Evolutionary conservation across 2,113 vertebrate species (phyloP), one percentile per base, ranked within the genome.

Genomic region (Phyllopteryx taeniolatus): DNA sequence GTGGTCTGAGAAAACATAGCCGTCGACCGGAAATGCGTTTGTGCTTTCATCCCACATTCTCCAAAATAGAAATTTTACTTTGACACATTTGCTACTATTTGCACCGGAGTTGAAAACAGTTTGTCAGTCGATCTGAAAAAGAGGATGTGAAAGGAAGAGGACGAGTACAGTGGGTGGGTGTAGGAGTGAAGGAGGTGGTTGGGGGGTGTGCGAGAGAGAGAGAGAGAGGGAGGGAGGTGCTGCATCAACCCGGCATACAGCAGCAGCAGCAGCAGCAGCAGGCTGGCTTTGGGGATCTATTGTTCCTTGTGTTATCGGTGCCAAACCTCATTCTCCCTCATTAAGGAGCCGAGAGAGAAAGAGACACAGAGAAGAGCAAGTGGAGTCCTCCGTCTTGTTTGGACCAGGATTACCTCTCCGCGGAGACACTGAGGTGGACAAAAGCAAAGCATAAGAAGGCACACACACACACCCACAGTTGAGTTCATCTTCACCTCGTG

Each of bases 221-320:
- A 27, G 63, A 14, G 51, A 20, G 39, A 56, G 81, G 53, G 76
- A 81, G 78, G 76, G 85, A 80, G 87, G 78, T 62, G 85, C 85
- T 90, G 91, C 88, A 90, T 90, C 84, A 84, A 86, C 75, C 82
- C 88, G 57, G 86, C 82, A 83, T 74, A 86, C 86, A 87, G 82
- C 79, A 83, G 79, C 80, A 88, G 74, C n/a, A n/a, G n/a, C 86
- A 87, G 82, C 79, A 83, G 79, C 72, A 90, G 87, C 85, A 86
- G 81, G 75, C 85, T 88, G 79, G 80, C 83, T 81, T 87, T 68
- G 75, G 79, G 77, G 80, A 82, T 91, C 92, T 88, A 92, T 93
- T 93, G 92, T 93, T 93, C 90, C 89, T 75, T 78, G 82, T 86
- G 82, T 83, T 84, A 71, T 72, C 72, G 79, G 61, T 60, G 66